Conservation (phyloP, 2,797 vertebrate genomes). For the Limnodromus scolopaceus region DNA sequence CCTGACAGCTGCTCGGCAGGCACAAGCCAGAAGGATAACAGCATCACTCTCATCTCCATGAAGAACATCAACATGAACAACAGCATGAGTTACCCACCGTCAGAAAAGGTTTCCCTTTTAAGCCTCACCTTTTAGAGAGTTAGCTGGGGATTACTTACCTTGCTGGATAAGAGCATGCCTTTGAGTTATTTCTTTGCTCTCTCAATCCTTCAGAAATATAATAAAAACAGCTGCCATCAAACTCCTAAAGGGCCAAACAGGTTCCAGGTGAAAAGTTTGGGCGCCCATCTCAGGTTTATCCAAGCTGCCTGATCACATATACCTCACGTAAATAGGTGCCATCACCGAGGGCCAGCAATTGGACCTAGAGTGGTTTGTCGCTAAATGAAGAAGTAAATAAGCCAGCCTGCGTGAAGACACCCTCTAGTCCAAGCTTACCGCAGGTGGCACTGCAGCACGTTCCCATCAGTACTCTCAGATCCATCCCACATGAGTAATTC, state of each 20-base stretch:
- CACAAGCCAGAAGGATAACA: constrained; percentile 73
- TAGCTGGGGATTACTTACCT: neutral
- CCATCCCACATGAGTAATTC: neutral
- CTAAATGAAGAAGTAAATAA: neutral
- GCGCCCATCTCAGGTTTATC: neutral
- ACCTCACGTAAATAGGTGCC: neutral
- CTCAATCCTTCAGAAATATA: neutral
- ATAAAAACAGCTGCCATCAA: neutral
- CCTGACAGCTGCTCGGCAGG: constrained; percentile 66
- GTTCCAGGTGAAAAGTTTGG: neutral
- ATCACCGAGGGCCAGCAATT: neutral
- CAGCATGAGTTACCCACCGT: constrained; percentile 52
- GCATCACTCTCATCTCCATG: constrained; percentile 81
- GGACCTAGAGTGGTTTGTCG: neutral
- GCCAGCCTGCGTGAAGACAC: neutral
- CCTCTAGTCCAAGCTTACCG: neutral
- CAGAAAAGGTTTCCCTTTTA: constrained; percentile 72
- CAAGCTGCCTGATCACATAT: neutral
- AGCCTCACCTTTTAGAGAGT: neutral
- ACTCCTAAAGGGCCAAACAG: neutral
- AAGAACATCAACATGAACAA: constrained; percentile 81
- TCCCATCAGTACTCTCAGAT: neutral
- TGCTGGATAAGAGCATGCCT: neutral
- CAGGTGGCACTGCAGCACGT: neutral
- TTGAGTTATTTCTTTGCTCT: neutral